Evolutionary conservation across 2,888 invertebrate genomes (phyloP).

Genomic region (Synergus itoensis): DNA sequence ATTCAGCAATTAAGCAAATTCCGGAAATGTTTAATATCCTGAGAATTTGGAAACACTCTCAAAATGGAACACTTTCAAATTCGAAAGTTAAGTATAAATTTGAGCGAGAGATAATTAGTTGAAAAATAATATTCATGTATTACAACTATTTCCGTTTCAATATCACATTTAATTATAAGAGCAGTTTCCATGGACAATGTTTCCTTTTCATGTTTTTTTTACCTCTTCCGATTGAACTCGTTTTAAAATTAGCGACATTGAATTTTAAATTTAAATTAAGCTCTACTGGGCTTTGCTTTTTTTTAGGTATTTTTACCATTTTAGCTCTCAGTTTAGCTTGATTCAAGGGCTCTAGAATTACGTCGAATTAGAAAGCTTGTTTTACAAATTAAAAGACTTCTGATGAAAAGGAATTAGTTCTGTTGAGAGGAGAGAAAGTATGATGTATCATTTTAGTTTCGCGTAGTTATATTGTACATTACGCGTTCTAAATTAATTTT

Average conservation of each 20-base stretch:
- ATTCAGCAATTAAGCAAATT: too few relatives aligned
- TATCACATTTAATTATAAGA: not conserved
- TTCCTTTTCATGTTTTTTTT: too few relatives aligned
- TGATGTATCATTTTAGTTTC: constrained; percentile 1
- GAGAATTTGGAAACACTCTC: too few relatives aligned
- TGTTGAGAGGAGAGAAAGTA: not conserved
- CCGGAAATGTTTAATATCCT: too few relatives aligned
- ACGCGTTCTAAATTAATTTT: constrained; percentile 6
- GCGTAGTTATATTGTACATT: constrained; percentile 2
- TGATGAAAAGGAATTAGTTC: not conserved
- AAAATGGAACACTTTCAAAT: too few relatives aligned
- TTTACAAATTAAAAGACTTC: not conserved
- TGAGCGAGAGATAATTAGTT: not conserved
- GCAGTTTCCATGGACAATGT: not conserved
- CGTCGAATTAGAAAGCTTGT: not conserved
- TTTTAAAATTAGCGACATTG: too few relatives aligned
- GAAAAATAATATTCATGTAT: not conserved
- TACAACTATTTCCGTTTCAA: not conserved
- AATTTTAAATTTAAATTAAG: too few relatives aligned
- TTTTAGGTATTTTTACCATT: not conserved
- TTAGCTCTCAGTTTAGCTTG: not conserved
- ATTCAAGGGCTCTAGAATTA: not conserved
- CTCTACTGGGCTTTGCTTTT: not conserved
- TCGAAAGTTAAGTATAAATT: too few relatives aligned
- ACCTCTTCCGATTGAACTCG: not conserved